Conservation (phyloP, 2,797 vertebrate species). For the Etheostoma perlongum region DNA sequence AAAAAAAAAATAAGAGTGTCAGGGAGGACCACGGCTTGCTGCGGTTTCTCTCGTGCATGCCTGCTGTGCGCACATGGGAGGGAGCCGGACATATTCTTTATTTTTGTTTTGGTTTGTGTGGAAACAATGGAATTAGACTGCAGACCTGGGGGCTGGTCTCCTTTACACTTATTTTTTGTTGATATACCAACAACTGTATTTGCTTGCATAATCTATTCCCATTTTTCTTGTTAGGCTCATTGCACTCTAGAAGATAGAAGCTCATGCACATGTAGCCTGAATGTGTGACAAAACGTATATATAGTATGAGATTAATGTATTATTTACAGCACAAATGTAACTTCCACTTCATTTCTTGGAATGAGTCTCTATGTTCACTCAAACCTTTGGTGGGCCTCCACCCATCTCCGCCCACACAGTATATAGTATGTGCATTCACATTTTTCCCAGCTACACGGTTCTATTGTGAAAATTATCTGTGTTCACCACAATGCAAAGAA, state of each 20-base stretch:
- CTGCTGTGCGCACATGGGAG: constrained; percentile 61
- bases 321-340: constrained; percentile 14
- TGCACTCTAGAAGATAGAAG: constrained; percentile 8
- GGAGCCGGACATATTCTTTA: constrained; percentile 55
- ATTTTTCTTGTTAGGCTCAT: constrained; percentile 35
- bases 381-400: constrained; percentile 1
- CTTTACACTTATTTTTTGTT: constrained; percentile 48
- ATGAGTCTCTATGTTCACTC: neutral
- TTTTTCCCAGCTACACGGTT: neutral
- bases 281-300: constrained; percentile 3
- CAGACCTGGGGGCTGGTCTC: constrained; percentile 29
- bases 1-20: constrained; percentile 45
- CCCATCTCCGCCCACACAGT: neutral
- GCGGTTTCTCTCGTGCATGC: constrained; percentile 40
- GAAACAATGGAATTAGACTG: constrained; percentile 65
- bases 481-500: no score
- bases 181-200: constrained; percentile 65
- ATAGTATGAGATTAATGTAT: neutral
- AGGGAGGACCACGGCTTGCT: constrained; percentile 59
- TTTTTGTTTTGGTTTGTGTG: constrained; percentile 58
- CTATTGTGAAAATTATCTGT: neutral
- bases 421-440: neutral
- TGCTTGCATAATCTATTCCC: constrained; percentile 55
- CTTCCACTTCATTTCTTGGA: constrained; percentile 16
- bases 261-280: neutral